Evolutionary conservation across 1,140 invertebrate genomes (phyloP).

Genomic region (Drosophila leontia): DNA sequence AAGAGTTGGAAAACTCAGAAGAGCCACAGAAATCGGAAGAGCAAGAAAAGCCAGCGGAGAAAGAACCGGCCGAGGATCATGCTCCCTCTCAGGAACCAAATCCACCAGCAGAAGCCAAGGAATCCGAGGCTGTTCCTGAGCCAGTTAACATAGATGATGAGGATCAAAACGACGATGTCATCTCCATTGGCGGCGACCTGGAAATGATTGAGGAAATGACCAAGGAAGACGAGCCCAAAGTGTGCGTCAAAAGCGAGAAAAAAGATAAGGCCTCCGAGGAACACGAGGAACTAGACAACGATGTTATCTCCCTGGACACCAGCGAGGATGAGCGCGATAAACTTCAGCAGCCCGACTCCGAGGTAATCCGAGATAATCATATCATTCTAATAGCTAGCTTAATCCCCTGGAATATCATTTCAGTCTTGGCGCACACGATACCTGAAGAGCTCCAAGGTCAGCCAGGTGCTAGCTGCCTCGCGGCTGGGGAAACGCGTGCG

Average conservation of each 20-base stretch:
- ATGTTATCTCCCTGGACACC: slow-evolving; percentile 78
- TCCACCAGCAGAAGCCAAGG: background rate
- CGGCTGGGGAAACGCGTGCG: slow-evolving; percentile 86
- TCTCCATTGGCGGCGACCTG: slow-evolving; percentile 79
- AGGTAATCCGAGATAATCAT: slow-evolving; percentile 37
- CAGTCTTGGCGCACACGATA: slow-evolving; percentile 84
- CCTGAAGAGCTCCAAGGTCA: slow-evolving; percentile 86
- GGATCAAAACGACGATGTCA: slow-evolving; percentile 83
- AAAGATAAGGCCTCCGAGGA: slow-evolving; percentile 20
- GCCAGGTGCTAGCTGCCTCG: slow-evolving; percentile 86
- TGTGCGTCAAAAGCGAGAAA: slow-evolving; percentile 31
- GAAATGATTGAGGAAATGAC: slow-evolving; percentile 77
- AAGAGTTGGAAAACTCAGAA: background rate
- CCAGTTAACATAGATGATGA: slow-evolving; percentile 57
- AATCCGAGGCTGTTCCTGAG: background rate
- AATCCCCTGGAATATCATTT: background rate
- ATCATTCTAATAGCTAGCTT: background rate
- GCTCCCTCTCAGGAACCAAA: background rate
- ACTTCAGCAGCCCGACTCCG: slow-evolving; percentile 42
- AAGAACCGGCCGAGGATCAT: background rate
- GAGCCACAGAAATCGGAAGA: background rate
- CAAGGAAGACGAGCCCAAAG: slow-evolving; percentile 48
- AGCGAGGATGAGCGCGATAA: slow-evolving; percentile 78
- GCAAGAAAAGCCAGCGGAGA: background rate
- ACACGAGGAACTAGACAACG: slow-evolving; percentile 67